Base-by-base conservation (phyloP, 2,797 vertebrate species). In the Bufotes viridis region DNA sequence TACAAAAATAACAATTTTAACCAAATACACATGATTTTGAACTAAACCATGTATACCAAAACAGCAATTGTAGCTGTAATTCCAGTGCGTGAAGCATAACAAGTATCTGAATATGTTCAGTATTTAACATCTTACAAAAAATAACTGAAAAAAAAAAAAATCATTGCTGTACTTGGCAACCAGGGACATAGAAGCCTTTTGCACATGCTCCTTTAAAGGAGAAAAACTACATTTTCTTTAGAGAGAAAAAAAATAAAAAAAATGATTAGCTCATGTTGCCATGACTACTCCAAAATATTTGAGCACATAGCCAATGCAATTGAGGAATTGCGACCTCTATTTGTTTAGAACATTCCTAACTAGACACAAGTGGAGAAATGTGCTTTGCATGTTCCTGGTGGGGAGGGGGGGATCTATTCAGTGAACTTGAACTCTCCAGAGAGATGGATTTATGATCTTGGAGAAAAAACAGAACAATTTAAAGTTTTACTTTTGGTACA, bases 271-370 rank as follows among this genome's bases (percentile, higher is more conserved):
- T 70, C 61, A 63, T 78, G 84, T 82, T 82, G 75, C 88, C 55
- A 86, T 86, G 87, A 76, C 84, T 67, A 86, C 83, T 17, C 49
- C 87, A 89, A 89, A 87, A 88, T 79, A 88, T 88, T 88, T 83
- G 74, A 84, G 53, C 74, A 87, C 86, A 69, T 63, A 65, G 58
- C 87, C 81, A 79, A 81, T 82, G 87, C 69, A 86, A 26, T 51
- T 81, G 78, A 81, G 69, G 60, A 89, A 86, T 53, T 86, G 61
- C 60, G 82, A 86, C 88, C 79, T 86, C 20, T 88, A 81, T 63
- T 86, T 57, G 51, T 86, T 78, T 86, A 89, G 57, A 78, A 89
- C 79, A 86, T 86, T 89, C 84, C 84, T 78, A 82, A 86, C 83
- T 17, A 78, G 17, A 86, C 34, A 80, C 72, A 81, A 88, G 58